Base-by-base conservation (phyloP, 2,888 invertebrate species). In the Hesperia comma region DNA sequence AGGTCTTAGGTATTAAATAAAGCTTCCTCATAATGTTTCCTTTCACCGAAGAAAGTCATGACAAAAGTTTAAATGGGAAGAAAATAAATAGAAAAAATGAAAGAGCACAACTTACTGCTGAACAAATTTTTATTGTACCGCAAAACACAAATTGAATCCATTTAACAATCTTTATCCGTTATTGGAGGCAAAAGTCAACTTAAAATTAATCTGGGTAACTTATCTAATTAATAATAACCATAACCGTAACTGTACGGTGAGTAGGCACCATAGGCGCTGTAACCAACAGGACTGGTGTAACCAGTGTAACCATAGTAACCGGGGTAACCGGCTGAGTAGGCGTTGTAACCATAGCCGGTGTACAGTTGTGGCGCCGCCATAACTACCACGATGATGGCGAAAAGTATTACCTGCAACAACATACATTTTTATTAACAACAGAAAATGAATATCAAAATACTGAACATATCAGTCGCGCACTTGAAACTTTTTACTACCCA, bases 341-440 rank as follows among this genome's bases (percentile, higher is more conserved):
- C 76, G 10, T 79, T 79, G 70, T 87, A 88, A 5, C 87, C 85
- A 61, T 86, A 87, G 3, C 85, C 78, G 17, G 85, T 76, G 74
- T 89, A 90, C 12, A 82, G 75, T 71, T 92, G 92, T 0, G 94
- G 84, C 77, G 87, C 84, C 69, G 94, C 90, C 78, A 92, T 74
- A 69, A 92, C 84, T 72, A 94, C 17, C 61, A 93, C 88, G 80
- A 93, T 66, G 37, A 93, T 75, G 67, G 89, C 87, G 72, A 93
- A 85, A 61, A 93, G 75, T 67, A 93, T 78, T 56, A 93, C 75
- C 93, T 93, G 81, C 2, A 86, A 87, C 68, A 63, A 69, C 43
- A 70, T 10, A 12, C 8, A 8, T 15, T 55, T 15, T 33, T 55
- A 33, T 15, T 46, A 46, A 6, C 17, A 17, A 33, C 58, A 37